Percentiles rank a stretch among this genome's conserved stretches.
phyloP scores from a whole-genome alignment of 1,140 invertebrate genomes.

The Pachyrhynchus sulphureomaculatus region DNA sequence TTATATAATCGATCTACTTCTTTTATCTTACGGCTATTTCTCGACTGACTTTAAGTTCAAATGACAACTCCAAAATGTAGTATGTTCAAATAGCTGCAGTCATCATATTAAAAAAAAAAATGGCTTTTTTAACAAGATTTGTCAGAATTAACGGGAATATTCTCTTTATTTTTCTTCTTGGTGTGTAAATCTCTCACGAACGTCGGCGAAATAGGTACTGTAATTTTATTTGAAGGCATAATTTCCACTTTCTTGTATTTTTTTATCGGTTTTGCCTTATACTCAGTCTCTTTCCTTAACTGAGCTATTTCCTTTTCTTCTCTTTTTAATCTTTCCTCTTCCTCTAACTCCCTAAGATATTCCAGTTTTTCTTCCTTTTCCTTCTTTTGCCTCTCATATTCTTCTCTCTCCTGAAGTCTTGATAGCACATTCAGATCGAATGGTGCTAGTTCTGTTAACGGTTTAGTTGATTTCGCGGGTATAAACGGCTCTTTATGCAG shows the following conservation, averaged over 20 bases:
- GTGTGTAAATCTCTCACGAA: no score
- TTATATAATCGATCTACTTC: no score
- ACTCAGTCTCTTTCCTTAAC: conserved; percentile 27
- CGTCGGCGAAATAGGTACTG: conserved; percentile 20
- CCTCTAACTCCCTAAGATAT: neutral
- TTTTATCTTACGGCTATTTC: no score
- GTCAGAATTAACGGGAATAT: no score
- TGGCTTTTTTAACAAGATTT: no score
- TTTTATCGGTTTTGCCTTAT: conserved; percentile 35
- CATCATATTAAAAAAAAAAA: no score
- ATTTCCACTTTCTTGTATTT: conserved; percentile 29
- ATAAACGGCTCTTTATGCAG: conserved; percentile 56
- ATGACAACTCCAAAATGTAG: no score
- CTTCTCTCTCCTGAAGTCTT: conserved; percentile 51
- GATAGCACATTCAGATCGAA: conserved; percentile 55
- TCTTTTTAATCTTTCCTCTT: neutral
- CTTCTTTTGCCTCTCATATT: conserved; percentile 51
- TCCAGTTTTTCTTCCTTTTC: conserved; percentile 50
- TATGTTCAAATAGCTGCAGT: no score
- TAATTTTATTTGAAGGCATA: conserved; percentile 21
- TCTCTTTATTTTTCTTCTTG: no score
- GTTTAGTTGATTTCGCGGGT: conserved; percentile 44
- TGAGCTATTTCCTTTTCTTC: conserved; percentile 3
- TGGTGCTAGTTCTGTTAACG: conserved; percentile 39
- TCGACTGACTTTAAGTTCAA: no score